Evolutionary conservation across 2,888 invertebrate genomes (phyloP).

Genomic region (Nasonovia ribisnigri): DNA sequence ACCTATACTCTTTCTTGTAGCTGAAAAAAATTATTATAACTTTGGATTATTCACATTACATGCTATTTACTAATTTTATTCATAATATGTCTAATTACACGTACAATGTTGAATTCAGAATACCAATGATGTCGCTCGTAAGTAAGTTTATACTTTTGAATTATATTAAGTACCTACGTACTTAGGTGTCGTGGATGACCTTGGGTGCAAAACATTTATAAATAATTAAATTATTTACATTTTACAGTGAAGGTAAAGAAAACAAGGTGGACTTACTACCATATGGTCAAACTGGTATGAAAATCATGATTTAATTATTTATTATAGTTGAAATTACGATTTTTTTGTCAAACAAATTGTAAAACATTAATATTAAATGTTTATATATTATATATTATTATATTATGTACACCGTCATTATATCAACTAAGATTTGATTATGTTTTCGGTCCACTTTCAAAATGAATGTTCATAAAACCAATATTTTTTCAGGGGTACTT

Average conservation of each 20-base stretch:
- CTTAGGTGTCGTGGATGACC: conserved; percentile 31
- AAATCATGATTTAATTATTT: conserved; percentile 31
- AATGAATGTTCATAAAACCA: not conserved
- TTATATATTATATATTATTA: not conserved
- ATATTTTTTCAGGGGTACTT: not conserved
- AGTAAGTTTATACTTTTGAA: conserved; percentile 38
- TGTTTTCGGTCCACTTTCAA: not conserved
- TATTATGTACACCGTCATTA: not conserved
- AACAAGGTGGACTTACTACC: conserved; percentile 17
- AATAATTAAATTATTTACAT: conserved; percentile 42
- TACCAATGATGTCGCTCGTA: not conserved
- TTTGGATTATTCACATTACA: not conserved
- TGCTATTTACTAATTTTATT: not conserved
- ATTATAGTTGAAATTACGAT: not conserved
- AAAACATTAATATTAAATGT: not conserved
- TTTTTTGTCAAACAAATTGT: not conserved
- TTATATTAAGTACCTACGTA: conserved; percentile 22
- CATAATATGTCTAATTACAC: not conserved
- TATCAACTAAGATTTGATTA: not conserved
- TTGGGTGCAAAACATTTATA: conserved; percentile 40
- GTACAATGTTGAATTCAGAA: conserved; percentile 10
- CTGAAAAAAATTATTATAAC: not conserved
- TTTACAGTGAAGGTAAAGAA: not conserved
- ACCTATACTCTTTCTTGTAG: not conserved
- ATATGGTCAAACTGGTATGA: conserved; percentile 45